Conservation (phyloP, 2,888 invertebrate genomes). For the Biston betularia region DNA sequence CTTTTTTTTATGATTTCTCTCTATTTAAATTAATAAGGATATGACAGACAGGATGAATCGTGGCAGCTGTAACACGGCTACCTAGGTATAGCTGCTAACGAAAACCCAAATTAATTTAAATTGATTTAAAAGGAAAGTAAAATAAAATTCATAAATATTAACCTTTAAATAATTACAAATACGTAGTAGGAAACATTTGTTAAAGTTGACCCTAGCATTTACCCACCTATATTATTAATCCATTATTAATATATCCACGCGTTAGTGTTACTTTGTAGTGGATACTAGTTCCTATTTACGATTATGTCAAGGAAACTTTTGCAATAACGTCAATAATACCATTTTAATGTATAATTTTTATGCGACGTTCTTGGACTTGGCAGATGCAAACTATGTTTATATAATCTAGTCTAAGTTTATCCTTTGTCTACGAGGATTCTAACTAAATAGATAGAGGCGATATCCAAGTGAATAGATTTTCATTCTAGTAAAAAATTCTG, state of each 20-base stretch:
- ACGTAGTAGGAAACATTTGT: not conserved
- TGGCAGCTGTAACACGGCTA: too few relatives aligned
- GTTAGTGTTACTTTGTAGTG: constrained; percentile 10
- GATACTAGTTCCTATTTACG: constrained; percentile 17
- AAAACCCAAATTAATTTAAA: too few relatives aligned
- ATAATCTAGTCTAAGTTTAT: not conserved
- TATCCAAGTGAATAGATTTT: too few relatives aligned
- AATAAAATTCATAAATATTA: too few relatives aligned
- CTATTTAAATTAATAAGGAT: too few relatives aligned
- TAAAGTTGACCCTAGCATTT: not conserved
- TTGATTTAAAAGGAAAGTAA: too few relatives aligned
- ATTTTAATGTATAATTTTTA: not conserved
- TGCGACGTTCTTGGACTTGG: not conserved
- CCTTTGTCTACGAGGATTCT: too few relatives aligned
- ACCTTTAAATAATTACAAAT: not conserved
- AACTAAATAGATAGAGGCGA: too few relatives aligned
- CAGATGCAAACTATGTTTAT: not conserved
- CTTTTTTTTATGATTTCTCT: too few relatives aligned
- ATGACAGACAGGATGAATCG: too few relatives aligned
- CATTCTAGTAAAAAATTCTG: too few relatives aligned
- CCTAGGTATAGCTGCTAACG: too few relatives aligned
- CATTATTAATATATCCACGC: constrained; percentile 5
- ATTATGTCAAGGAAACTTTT: constrained; percentile 20
- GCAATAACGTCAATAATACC: constrained; percentile 11
- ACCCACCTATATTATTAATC: constrained; percentile 1